phyloP scores from a whole-genome alignment of 2,797 vertebrate genomes.

The Stomatorhinus walkeri region DNA sequence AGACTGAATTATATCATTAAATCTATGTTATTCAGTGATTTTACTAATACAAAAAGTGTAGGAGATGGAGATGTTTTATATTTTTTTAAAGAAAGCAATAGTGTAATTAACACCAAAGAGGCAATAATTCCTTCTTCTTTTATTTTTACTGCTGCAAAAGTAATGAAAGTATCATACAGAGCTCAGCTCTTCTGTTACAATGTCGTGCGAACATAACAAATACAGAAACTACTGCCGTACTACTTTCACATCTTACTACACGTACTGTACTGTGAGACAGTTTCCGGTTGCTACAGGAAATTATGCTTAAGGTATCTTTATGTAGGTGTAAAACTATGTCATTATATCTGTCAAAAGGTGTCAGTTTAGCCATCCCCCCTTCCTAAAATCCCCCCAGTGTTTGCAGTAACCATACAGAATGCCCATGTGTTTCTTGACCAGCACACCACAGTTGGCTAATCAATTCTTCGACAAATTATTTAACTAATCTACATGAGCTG shows the following conservation, averaged over 20 bases:
- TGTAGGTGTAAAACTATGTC: neutral
- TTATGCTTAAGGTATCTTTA: neutral
- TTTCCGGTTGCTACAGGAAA: neutral
- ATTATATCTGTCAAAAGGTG: neutral
- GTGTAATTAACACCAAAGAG: neutral
- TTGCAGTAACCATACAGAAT: neutral
- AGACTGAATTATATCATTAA: neutral
- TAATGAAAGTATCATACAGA: neutral
- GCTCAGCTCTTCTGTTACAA: neutral
- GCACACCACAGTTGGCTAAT: neutral
- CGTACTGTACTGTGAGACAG: neutral
- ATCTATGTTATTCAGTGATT: neutral
- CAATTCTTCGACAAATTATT: neutral
- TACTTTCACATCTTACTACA: neutral
- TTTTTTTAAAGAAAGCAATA: neutral
- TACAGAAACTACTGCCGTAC: neutral
- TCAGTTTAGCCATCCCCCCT: neutral
- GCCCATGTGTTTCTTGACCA: neutral
- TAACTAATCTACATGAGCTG: neutral
- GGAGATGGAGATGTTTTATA: neutral
- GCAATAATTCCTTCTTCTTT: neutral
- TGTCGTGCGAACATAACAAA: neutral
- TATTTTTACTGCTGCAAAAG: neutral
- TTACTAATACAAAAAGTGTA: neutral
- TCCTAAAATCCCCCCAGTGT: neutral